Evolutionary conservation across 2,797 vertebrate species (phyloP).

Genomic region (Alosa sapidissima): DNA sequence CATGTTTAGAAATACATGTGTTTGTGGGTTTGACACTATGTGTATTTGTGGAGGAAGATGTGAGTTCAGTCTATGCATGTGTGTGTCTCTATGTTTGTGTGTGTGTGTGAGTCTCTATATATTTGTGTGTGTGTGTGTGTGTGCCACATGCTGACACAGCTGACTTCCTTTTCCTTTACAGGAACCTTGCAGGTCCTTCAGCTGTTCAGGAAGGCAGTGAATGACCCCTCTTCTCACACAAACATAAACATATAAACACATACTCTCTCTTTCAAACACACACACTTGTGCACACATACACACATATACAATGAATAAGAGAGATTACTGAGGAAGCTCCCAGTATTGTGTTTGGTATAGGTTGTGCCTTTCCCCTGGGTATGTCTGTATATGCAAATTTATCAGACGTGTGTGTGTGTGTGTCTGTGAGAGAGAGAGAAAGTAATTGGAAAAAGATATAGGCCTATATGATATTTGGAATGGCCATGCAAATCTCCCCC

Average conservation of each 20-base stretch:
- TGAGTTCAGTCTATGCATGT: not conserved
- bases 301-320: not conserved
- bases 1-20: no score
- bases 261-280: not conserved
- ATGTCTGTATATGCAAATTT: constrained; percentile 45
- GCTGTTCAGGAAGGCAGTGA: constrained; percentile 58
- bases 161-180: constrained; percentile 77
- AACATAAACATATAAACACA: not conserved
- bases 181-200: constrained; percentile 66
- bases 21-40: not conserved
- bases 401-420: constrained; percentile 21
- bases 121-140: constrained; percentile 23
- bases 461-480: not conserved
- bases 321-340: not conserved
- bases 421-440: not conserved
- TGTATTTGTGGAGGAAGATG: no score
- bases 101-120: no score
- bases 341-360: not conserved
- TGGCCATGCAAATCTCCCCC: not conserved
- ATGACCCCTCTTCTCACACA: not conserved
- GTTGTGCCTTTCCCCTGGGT: constrained; percentile 19
- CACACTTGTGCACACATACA: constrained; percentile 14
- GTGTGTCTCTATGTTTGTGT: not conserved
- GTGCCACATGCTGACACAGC: constrained; percentile 65
- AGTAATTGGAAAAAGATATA: not conserved